Evolutionary conservation across 2,888 invertebrate species (phyloP), one percentile per base, ranked within the genome.

Genomic region (Hermodice carunculata): DNA sequence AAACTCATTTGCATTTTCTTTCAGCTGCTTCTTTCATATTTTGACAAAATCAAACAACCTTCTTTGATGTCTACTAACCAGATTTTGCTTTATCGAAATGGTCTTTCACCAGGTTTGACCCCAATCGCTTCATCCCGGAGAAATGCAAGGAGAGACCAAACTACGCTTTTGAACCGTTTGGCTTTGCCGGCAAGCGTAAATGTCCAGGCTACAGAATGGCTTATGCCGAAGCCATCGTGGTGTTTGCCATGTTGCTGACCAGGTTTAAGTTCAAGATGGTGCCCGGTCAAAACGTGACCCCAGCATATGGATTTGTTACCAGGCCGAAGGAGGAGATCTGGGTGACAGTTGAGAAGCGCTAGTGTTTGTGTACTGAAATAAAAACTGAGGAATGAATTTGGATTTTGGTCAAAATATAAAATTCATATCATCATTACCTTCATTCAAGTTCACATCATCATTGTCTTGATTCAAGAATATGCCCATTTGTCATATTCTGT

Each of bases 71-170:
- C n/a, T n/a, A n/a, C n/a, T n/a, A n/a, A n/a, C n/a, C n/a, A n/a
- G n/a, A n/a, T n/a, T n/a, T n/a, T n/a, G n/a, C n/a, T n/a, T n/a
- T n/a, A n/a, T n/a, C n/a, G n/a, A n/a, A n/a, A n/a, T n/a, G n/a
- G n/a, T n/a, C n/a, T n/a, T n/a, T n/a, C n/a, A n/a, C n/a, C 66
- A 85, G 85, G 37, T 85, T 85, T 78, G 82, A 85, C 62, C 85
- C 85, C 1, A 82, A 83, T 40, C 73, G 85, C 32, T 84, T 85
- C 60, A 74, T 61, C 46, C 42, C 61, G 19, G 78, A 82, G 28
- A 77, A 81, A 51, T 61, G 64, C 26, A 75, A 76, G 43, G 59
- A 65, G 4, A 67, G 76, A 42, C 74, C 78, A 42, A 42, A 76
- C 3, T 71, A 79, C 22, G 74, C 79, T 1, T 86, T 82, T 66